These are phyloP conservation scores for Drosophila mettleri DNA, from an alignment of 2,888 invertebrate genomes.

Conservation along the genomic window DNA sequence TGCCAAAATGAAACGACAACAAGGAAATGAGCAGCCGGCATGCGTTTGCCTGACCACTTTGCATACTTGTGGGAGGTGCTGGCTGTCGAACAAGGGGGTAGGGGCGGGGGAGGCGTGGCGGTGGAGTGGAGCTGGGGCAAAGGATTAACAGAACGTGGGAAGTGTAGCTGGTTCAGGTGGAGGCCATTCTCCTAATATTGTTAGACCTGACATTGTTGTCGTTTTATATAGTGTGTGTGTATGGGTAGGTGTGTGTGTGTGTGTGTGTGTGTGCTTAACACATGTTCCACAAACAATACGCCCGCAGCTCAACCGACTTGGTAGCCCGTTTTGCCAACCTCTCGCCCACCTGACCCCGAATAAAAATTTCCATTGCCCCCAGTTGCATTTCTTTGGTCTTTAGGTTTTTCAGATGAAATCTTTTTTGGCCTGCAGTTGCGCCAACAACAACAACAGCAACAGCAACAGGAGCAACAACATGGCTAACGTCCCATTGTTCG, in stretches of 20 bases:
- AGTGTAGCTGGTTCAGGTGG: constrained; percentile 50
- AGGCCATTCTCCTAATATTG: constrained; percentile 64
- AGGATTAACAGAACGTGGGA: constrained; percentile 14
- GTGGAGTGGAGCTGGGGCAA: background rate
- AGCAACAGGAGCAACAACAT: constrained; percentile 41
- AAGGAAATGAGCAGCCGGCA: constrained; percentile 74
- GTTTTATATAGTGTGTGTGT: constrained; percentile 27
- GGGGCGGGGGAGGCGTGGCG: too few species aligned
- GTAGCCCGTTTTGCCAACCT: constrained; percentile 10
- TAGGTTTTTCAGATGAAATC: constrained; percentile 71
- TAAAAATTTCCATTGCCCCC: constrained; percentile 40
- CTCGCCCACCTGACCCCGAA: constrained; percentile 13
- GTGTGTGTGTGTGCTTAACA: constrained; percentile 49
- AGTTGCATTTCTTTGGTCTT: constrained; percentile 79
- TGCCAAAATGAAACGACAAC: constrained; percentile 78
- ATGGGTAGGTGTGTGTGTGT: constrained; percentile 7
- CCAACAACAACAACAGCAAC: constrained; percentile 37
- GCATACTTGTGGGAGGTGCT: constrained; percentile 9
- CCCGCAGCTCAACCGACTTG: constrained; percentile 65
- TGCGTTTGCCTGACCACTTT: constrained; percentile 62
- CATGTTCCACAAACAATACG: constrained; percentile 76
- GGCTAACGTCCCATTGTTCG: constrained; percentile 48
- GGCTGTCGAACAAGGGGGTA: background rate
- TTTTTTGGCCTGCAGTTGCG: constrained; percentile 68
- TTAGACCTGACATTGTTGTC: constrained; percentile 76